These are phyloP conservation scores for Connochaetes taurinus DNA, from an alignment of 2,113 vertebrate genomes.

Conservation along the genomic window DNA sequence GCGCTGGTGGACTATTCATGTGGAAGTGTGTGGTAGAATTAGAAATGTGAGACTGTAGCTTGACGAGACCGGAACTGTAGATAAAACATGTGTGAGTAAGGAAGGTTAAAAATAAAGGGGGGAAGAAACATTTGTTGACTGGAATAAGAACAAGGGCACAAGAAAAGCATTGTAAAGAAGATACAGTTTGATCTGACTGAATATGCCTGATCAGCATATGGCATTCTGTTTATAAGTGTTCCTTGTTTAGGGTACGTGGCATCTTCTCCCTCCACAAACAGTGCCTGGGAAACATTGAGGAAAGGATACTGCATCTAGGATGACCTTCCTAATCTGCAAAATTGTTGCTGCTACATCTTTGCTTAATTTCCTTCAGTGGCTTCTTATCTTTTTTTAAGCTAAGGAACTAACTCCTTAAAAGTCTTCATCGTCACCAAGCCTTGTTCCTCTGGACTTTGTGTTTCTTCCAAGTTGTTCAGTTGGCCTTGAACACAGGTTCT, in stretches of 20 bases:
- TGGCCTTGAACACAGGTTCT: background rate
- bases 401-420: background rate
- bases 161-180: background rate
- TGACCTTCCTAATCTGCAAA: background rate
- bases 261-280: background rate
- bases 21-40: background rate
- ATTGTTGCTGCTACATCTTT: background rate
- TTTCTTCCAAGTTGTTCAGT: background rate
- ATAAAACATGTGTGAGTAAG: background rate
- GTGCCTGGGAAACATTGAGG: background rate
- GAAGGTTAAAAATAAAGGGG: background rate
- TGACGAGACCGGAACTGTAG: background rate
- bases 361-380: background rate
- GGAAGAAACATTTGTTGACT: background rate
- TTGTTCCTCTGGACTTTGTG: background rate
- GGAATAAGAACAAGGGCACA: background rate
- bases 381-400: background rate
- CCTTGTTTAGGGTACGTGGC: background rate
- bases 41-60: background rate
- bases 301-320: background rate
- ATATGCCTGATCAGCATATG: background rate
- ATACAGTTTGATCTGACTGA: background rate
- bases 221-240: background rate
- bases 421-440: background rate
- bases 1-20: background rate